phyloP scores from a whole-genome alignment of 2,797 vertebrate genomes.

The Euphonia xanthogaster region DNA sequence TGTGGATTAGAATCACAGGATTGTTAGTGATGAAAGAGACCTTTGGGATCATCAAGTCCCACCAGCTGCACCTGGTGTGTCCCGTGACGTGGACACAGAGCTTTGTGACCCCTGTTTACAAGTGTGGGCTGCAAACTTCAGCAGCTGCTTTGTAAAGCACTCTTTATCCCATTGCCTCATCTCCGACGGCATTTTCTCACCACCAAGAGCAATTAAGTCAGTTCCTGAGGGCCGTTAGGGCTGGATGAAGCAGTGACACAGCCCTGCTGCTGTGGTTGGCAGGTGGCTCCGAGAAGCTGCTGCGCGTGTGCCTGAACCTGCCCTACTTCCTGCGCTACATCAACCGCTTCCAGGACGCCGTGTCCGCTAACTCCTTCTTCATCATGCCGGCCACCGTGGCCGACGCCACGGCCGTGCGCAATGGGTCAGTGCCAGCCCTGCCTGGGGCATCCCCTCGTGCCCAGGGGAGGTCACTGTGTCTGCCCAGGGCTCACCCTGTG shows the following conservation, averaged over 20 bases:
- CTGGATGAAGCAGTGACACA: background rate
- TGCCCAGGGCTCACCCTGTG: fast-evolving
- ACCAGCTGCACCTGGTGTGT: background rate
- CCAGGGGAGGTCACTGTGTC: background rate
- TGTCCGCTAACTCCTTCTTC: constrained; percentile 97
- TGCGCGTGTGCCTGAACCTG: constrained; percentile 96
- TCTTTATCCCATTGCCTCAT: background rate
- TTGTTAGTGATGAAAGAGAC: background rate
- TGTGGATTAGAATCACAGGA: background rate
- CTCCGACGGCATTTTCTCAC: background rate
- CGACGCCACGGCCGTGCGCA: constrained; percentile 96
- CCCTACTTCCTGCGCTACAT: constrained; percentile 98
- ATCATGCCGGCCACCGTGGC: constrained; percentile 99
- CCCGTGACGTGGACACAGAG: fast-evolving
- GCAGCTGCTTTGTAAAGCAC: background rate
- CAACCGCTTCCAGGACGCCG: constrained; percentile 97
- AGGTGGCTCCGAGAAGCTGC: constrained; percentile 97
- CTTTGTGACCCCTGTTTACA: fast-evolving
- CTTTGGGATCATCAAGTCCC: background rate
- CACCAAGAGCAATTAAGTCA: background rate
- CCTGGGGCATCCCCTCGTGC: fast-evolving
- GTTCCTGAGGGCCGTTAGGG: background rate
- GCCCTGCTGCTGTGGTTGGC: background rate
- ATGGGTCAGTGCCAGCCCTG: constrained; percentile 80
- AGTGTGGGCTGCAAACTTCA: background rate